Evolutionary conservation across 2,888 invertebrate species (phyloP).

Genomic region (Phlogophora meticulosa): DNA sequence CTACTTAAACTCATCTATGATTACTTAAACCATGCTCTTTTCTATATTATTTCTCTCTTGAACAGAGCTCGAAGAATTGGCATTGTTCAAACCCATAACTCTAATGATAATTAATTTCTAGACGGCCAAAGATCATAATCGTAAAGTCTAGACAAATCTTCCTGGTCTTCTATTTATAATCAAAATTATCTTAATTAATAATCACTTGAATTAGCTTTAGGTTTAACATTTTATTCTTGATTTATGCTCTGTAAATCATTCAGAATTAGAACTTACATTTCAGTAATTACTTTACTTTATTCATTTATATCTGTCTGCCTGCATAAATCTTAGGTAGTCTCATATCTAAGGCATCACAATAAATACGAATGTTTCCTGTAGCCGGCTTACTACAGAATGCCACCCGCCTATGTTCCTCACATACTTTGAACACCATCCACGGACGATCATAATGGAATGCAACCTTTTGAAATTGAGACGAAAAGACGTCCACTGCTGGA

Average conservation of each 20-base stretch:
- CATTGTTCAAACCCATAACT: conserved; percentile 6
- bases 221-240: conserved; percentile 33
- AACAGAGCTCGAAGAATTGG: neutral
- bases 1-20: neutral
- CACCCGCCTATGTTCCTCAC: no score
- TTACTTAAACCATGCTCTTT: neutral
- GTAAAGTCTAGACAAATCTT: conserved; percentile 29
- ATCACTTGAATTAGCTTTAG: conserved; percentile 17
- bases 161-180: conserved; percentile 27
- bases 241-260: conserved; percentile 10
- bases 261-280: neutral
- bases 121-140: conserved; percentile 22
- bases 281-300: neutral
- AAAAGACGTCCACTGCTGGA: no score
- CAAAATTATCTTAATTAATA: conserved; percentile 42
- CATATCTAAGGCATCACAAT: no score
- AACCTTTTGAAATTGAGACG: no score
- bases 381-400: no score
- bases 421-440: no score
- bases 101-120: conserved; percentile 28
- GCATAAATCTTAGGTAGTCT: no score
- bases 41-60: neutral
- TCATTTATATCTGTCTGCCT: no score
- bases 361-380: no score
- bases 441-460: no score